Evolutionary conservation across 1,140 invertebrate species (phyloP).

Genomic region (Metaphire vulgaris): DNA sequence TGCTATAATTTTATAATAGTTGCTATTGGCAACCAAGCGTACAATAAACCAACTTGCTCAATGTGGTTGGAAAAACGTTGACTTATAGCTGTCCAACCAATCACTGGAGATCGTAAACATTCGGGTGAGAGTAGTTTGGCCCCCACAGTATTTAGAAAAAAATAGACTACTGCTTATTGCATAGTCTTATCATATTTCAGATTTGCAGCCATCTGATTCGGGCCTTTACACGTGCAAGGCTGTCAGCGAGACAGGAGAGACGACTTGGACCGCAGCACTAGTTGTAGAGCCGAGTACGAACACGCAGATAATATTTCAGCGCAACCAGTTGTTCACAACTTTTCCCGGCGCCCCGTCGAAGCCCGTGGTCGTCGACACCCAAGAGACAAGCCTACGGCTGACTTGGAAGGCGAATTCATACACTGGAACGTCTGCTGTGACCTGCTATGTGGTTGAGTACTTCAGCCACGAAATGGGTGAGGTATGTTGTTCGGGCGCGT

Average conservation of each 20-base stretch:
- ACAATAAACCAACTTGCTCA: no score
- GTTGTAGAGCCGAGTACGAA: constrained; percentile 60
- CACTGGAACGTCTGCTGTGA: constrained; percentile 67
- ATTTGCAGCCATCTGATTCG: constrained; percentile 57
- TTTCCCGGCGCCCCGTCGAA: background rate
- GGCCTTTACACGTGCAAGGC: constrained; percentile 63
- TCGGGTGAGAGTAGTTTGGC: no score
- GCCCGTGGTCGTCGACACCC: constrained; percentile 63
- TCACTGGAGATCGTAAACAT: no score
- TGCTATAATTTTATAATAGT: no score
- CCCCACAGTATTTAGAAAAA: no score
- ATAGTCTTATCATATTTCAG: no score
- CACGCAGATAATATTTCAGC: constrained; percentile 70
- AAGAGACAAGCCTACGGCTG: constrained; percentile 69
- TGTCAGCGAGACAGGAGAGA: constrained; percentile 72
- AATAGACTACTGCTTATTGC: no score
- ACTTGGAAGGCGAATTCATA: constrained; percentile 64
- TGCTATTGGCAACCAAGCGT: no score
- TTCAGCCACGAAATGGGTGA: constrained; percentile 59
- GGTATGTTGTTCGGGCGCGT: constrained; percentile 33
- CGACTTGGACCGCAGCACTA: constrained; percentile 72
- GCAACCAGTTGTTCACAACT: constrained; percentile 54
- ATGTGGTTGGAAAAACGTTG: no score
- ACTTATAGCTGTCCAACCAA: no score
- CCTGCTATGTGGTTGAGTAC: constrained; percentile 76